Evolutionary conservation across 1,140 invertebrate genomes (phyloP), one percentile per base, ranked within the genome.

Genomic region (Penaeus japonicus): DNA sequence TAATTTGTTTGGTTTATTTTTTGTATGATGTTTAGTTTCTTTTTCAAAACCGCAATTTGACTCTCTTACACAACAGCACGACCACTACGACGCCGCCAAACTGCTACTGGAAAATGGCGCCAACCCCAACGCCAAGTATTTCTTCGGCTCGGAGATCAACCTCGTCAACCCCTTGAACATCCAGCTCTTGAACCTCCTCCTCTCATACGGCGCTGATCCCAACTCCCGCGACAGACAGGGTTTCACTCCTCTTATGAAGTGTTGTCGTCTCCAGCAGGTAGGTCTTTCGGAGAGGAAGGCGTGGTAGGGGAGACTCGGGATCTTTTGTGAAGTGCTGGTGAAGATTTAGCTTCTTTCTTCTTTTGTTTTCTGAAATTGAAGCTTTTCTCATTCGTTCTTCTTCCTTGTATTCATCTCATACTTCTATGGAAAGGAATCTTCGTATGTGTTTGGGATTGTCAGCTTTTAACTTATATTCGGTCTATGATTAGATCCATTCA

Each of bases 101-200:
- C 90, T 94, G 77, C 91, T 95, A 91, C 94, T 95, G 95, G 85
- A 97, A 95, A 92, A 96, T 95, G 94, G 94, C 0, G 94, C 94
- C 10, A 93, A 94, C 91, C 93, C 94, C 20, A 94, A 95, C 91
- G 93, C 94, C 94, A 91, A 93, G 18, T 97, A 97, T 92, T 98
- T 98, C 93, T 96, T 98, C 91, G 97, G 97, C 3, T 95, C 96
- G 0, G 97, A 98, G 93, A 97, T 98, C 84, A 98, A 97, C 92
- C 93, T 98, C 70, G 95, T 98, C 3, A 96, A 95, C 39, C 95
- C 93, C 22, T 92, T 94, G 91, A 97, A 98, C 91, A 93, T 96
- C 70, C 95, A 96, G 87, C 97, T 96, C 91, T 92, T 98, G 92
- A 95, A 97, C 92, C 92, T 98, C 80, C 92, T 98, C 82, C 93